Conservation (phyloP, 1,140 invertebrate species). For the Microplitis demolitor region DNA sequence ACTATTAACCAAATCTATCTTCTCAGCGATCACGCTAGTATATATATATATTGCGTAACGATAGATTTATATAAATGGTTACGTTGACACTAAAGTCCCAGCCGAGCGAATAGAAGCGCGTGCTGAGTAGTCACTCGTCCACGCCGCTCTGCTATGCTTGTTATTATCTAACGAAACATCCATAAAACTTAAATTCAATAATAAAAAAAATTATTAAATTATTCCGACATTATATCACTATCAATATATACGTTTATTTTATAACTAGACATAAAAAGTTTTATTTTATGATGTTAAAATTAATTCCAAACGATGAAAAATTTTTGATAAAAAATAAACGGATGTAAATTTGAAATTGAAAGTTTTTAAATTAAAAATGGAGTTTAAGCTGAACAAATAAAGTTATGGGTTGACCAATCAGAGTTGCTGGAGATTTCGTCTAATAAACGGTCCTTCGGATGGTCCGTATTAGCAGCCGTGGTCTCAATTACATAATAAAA, state of each 20-base stretch:
- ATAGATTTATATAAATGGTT: conserved; percentile 64
- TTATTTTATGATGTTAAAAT: too few relatives aligned
- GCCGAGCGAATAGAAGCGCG: conserved; percentile 30
- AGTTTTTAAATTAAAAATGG: too few relatives aligned
- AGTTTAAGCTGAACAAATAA: too few relatives aligned
- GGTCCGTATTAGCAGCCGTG: conserved; percentile 38
- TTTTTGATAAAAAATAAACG: too few relatives aligned
- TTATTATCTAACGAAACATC: conserved; percentile 57
- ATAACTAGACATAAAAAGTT: too few relatives aligned
- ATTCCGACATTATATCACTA: neutral
- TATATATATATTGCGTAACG: conserved; percentile 52
- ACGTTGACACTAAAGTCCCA: conserved; percentile 58
- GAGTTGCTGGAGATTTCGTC: conserved; percentile 2
- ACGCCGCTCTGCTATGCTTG: conserved; percentile 10
- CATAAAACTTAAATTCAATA: neutral
- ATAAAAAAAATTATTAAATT: neutral
- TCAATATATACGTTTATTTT: too few relatives aligned
- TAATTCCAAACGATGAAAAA: too few relatives aligned
- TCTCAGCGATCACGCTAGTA: conserved; percentile 33
- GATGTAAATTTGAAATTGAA: too few relatives aligned
- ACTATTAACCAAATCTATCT: conserved; percentile 45
- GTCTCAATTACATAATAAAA: conserved; percentile 61
- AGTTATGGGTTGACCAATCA: neutral
- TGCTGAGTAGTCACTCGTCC: conserved; percentile 14
- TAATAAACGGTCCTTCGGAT: conserved; percentile 7